Evolutionary conservation across 1,140 invertebrate species (phyloP), one percentile per base, ranked within the genome.

Genomic region (Heliconius melpomene): DNA sequence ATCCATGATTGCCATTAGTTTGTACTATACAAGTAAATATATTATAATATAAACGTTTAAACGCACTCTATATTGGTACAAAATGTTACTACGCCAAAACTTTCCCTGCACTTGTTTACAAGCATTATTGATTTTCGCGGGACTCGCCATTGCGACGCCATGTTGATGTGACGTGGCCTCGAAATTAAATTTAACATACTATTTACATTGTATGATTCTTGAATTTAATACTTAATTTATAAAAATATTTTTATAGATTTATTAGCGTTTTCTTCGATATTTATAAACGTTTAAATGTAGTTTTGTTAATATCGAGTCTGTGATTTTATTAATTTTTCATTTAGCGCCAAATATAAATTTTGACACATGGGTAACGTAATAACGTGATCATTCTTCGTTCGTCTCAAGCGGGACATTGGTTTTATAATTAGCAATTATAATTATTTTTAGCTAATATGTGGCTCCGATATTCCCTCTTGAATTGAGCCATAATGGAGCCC

Each of bases 121-220:
- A 94, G 90, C 89, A 86, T 83, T 93, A 94, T 94, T 89, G 93
- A 94, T 94, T 94, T 94, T 93, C 84, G 83, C 83, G 84, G 80
- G 78, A 78, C 79, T 82, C 84, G 84, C 84, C 89, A 87, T 87
- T 60, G 75, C 77, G 71, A 46, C 66, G 52, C 82, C 82, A 80
- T 81, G 40, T 80, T 84, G 77, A 50, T 54, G 76, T 86, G 86
- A 89, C 85, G 88, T 90, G 86, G 83, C 87, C 82, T 32, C 40
- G 60, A 29, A 66, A 29, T 29, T 23, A 54, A 18, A 54, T 20
- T 38, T 71, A 26, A 77, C 60, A 60, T 70, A 71, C 20, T 50
- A 46, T 77, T 70, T n/a, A 26, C 0, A 40, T 26, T 66, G 71
- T 3, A 20, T 50, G 2, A 40, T 38, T 66, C 18, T 16, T 40